These are phyloP conservation scores for Aspidiotus rigidus DNA, from an alignment of 2,888 invertebrate species.

Conservation along the genomic window DNA sequence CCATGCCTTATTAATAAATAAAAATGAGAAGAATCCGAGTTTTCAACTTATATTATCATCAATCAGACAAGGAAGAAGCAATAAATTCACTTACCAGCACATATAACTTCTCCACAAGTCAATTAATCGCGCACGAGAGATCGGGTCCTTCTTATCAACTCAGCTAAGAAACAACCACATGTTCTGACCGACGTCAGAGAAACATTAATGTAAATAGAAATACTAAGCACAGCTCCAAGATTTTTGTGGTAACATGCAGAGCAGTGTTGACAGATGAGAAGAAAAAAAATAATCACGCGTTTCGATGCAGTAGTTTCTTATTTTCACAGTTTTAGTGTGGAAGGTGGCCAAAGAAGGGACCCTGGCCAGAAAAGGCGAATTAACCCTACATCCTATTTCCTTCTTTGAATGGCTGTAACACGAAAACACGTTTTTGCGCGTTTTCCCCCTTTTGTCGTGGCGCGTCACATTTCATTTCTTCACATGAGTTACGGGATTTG, in stretches of 20 bases:
- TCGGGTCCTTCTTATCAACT: background rate
- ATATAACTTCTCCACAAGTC: background rate
- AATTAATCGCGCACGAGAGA: background rate
- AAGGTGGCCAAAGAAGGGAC: background rate
- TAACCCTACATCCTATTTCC: background rate
- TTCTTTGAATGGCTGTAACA: no score
- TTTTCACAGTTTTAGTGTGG: background rate
- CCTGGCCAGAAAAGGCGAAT: background rate
- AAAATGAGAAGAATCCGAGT: background rate
- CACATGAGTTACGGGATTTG: no score
- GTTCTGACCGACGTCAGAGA: background rate
- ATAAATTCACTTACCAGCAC: background rate
- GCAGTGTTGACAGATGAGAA: constrained; percentile 2
- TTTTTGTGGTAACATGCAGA: background rate
- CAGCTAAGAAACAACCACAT: background rate
- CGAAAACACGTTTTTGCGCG: no score
- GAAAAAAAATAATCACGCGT: background rate
- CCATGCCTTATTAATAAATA: background rate
- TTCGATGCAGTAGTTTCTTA: background rate
- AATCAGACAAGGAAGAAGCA: background rate
- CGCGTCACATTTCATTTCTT: no score
- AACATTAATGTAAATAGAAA: background rate
- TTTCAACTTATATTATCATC: background rate
- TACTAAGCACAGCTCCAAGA: background rate
- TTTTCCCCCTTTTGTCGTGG: no score